Evolutionary conservation across 2,113 vertebrate genomes (phyloP), one percentile per base, ranked within the genome.

Genomic region (Phyllostomus discolor): DNA sequence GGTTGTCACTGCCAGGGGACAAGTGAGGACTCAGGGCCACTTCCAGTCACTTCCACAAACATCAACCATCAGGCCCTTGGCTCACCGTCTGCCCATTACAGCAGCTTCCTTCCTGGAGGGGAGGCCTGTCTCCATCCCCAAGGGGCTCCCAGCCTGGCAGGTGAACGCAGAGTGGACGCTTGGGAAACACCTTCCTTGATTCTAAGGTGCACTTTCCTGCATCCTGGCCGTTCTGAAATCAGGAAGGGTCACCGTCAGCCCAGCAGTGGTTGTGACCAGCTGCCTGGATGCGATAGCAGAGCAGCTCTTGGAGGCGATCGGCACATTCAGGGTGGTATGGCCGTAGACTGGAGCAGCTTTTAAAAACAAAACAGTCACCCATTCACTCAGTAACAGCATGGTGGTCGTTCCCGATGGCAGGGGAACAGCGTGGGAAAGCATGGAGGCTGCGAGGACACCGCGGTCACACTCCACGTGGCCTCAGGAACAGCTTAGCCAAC

Each of bases 401-500:
- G 0, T 24, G 5, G 0, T 41, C 2, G 22, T 48, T 22, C 72
- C 83, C 2, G 78, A 22, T n/a, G 86, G 38, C 4, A 33, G 82
- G 12, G 10, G 62, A 59, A 0, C 5, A 0, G 22, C 5, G 3
- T 54, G 54, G 31, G 66, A 52, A 33, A 35, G 43, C 43, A 2
- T 0, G 22, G 35, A 3, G 0, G 43, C 72, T 7, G 0, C 12
- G 5, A 17, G 0, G n/a, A 64, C 24, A 4, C 93, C 11, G 17
- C 33, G 35, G 33, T 50, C 46, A 50, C 87, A 17, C 11, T 9
- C 59, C 0, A 38, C 33, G 50, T 83, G 16, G 24, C 52, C 54
- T n/a, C 10, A 16, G 85, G 48, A 41, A 62, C 24, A 41, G 22
- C 85, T 43, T 3, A 50, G 80, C 38, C 4, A 9, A 4, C 14